Base-by-base conservation (phyloP, 2,797 vertebrate species). In the Coregonus ussuriensis region DNA sequence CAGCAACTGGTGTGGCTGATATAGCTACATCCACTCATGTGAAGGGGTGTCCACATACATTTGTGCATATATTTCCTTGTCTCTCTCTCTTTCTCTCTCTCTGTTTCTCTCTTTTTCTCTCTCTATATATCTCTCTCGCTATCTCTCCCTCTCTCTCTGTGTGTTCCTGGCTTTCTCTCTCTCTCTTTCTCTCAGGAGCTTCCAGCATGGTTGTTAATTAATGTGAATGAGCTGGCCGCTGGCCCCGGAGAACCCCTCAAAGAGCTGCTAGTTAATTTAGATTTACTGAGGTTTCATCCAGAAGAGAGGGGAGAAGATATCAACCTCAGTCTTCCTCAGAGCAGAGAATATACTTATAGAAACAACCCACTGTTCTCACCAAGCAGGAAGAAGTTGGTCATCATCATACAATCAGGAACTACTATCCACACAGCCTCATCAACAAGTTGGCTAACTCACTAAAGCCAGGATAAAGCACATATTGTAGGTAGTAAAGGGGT, bases 251-350 rank as follows among this genome's bases (percentile, higher is more conserved):
- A 91, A 93, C 94, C 92, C 94, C 91, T 86, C 56, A 77, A 74
- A 86, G 89, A 92, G 86, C 83, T 90, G 93, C 94, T 95, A 93
- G 92, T 95, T 94, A 94, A 94, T 95, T 93, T 92, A 91, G 92
- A 95, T 95, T 95, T 95, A 95, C 87, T 86, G 78, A 69, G 84
- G 83, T 87, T 90, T 86, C 82, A 85, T 59, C 56, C 18, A 84
- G 41, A 83, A 85, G 84, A 88, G 88, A 79, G 86, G 84, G 41
- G 2, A 47, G 9, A 11, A 91, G 91, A 91, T 91, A 92, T 90
- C 93, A 89, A 72, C 72, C 77, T 25, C 25, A 25, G 25, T 25
- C 25, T 82, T 89, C 85, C 9, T 47, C 41, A 47, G 41, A 47
- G 9, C 41, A 11, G 41, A 29, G 21, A n/a, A 11, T 47, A 47